These are phyloP conservation scores for Hiodon tergisus DNA, from an alignment of 2,113 vertebrate species.

Conservation along the genomic window DNA sequence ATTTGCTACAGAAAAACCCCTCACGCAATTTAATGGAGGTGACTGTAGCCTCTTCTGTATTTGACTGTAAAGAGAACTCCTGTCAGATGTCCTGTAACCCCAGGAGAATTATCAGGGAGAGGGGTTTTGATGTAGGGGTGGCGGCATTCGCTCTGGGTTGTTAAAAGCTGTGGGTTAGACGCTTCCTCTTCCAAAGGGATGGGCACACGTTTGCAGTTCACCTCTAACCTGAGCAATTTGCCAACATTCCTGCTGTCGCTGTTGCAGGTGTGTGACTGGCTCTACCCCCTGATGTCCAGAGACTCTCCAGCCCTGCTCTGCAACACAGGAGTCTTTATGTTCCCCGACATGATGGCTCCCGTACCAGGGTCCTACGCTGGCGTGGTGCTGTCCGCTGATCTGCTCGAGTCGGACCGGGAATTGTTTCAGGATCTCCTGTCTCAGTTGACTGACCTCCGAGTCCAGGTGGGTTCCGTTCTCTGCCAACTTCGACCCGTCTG, in stretches of 20 bases:
- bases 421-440: slow-evolving; percentile 83
- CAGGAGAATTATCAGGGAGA: no score
- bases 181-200: no score
- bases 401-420: slow-evolving; percentile 71
- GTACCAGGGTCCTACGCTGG: slow-evolving; percentile 82
- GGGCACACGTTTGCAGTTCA: neutral
- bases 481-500: neutral
- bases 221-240: neutral
- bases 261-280: slow-evolving; percentile 88
- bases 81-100: no score
- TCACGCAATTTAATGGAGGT: no score
- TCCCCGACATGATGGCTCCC: slow-evolving; percentile 86
- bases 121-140: no score
- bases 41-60: no score
- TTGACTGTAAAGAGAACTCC: no score
- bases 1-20: no score
- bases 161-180: no score
- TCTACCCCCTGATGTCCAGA: slow-evolving; percentile 83
- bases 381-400: slow-evolving; percentile 86
- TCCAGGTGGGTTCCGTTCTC: slow-evolving; percentile 71
- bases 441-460: slow-evolving; percentile 86
- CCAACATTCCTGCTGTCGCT: neutral
- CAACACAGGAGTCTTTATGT: slow-evolving; percentile 90
- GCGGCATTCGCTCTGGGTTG: no score
- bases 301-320: slow-evolving; percentile 87